Base-by-base conservation (phyloP, 2,888 invertebrate genomes). In the Halictus quadricinctus region DNA sequence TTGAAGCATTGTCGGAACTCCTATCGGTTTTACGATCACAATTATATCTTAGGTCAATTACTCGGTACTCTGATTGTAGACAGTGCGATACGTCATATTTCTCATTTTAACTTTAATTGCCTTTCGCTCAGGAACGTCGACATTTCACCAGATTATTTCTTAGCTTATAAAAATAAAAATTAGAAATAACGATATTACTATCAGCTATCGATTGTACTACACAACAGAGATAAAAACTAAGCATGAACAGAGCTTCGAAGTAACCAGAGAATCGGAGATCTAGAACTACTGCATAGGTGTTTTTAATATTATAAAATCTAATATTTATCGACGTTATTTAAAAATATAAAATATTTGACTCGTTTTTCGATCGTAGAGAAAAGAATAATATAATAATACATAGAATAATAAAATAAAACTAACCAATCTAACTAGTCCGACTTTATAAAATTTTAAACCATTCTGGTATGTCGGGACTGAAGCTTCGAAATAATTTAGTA, bases 21-120 rank as follows among this genome's bases (percentile, higher is more conserved):
- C 64, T 81, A 81, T 83, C 76, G 81, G 81, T 83, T 64, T 64
- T 48, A 75, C 2, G 81, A 83, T 83, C 83, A 46, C 76, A n/a
- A 72, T 72, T 76, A 66, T 72, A 48, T 50, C 74, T 46, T 15
- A 18, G 74, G 75, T 80, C 83, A 76, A 81, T 83, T 83, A 81
- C 76, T 76, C 54, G 60, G 50, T 13, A 36, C 25, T 76, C 41
- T 54, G 81, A 83, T 83, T 76, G 25, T 72, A n/a, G 69, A 29
- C 41, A n/a, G 41, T 41, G 54, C 29, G 58, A 64, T 80, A 75
- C 25, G 72, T 72, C 54, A 36, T 69, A 76, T 54, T 64, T 81
- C 76, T 64, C 60, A 72, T 66, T 83, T 25, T 8, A 54, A 18
- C 72, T 36, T 43, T 29, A 29, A 15, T 43, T 72, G 15, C 13